A percentile compares a stretch with the other conserved stretches of the same genome.
Conservation (phyloP, 2,797 vertebrate species). For the Enteromius treurensis region DNA sequence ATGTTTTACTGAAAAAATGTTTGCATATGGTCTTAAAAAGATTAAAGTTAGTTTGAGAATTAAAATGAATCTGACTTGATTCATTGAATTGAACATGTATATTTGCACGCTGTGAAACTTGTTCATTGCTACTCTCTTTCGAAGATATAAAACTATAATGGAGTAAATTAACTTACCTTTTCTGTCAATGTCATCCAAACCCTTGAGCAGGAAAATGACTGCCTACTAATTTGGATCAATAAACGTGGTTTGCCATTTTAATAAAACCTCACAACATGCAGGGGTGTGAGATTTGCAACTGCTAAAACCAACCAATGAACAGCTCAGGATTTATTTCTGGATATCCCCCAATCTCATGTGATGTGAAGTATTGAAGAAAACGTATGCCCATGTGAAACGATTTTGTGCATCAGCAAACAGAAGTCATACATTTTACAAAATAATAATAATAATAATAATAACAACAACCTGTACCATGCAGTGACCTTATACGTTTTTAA, state of each 20-base stretch:
- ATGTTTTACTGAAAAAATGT: too few species aligned
- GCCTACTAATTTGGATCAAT: background rate
- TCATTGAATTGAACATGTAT: background rate
- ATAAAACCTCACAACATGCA: background rate
- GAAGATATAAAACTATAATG: background rate
- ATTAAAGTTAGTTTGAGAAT: background rate
- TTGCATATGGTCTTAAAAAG: background rate
- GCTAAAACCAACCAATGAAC: constrained; percentile 22
- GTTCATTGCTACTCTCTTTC: background rate
- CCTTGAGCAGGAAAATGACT: background rate
- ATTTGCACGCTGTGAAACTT: background rate
- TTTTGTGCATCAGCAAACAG: background rate
- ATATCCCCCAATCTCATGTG: background rate
- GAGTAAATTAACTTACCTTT: constrained; percentile 17
- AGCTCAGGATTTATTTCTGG: background rate
- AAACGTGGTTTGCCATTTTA: constrained; percentile 12
- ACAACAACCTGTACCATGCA: background rate
- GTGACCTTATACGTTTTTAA: background rate
- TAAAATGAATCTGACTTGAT: background rate
- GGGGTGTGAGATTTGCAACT: background rate
- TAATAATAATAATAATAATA: background rate
- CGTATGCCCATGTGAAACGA: background rate
- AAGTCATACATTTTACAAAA: background rate
- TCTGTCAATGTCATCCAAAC: background rate
- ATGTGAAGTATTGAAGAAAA: background rate